Conservation (phyloP, 2,888 invertebrate species). For the Acanthosepion esculentum region DNA sequence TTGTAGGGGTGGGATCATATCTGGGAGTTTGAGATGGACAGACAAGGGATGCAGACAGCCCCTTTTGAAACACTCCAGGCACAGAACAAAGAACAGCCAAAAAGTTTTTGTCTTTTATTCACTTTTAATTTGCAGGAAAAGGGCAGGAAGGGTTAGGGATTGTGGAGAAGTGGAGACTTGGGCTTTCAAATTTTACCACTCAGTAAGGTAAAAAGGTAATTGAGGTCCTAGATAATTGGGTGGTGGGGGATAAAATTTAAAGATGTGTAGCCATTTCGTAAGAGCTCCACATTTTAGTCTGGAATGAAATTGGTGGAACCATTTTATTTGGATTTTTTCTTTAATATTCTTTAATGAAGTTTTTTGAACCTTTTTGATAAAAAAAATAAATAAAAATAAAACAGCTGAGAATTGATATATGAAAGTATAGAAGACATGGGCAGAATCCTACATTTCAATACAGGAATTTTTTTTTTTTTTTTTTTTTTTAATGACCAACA, state of each 20-base stretch:
- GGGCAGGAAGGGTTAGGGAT: not conserved
- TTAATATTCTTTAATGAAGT: slow-evolving; percentile 10
- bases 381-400: slow-evolving; percentile 14
- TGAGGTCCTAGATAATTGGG: not conserved
- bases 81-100: slow-evolving; percentile 25
- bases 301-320: slow-evolving; percentile 10
- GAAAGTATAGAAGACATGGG: slow-evolving; percentile 33
- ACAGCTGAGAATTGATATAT: slow-evolving; percentile 33
- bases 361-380: slow-evolving; percentile 33
- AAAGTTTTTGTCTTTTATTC: not conserved
- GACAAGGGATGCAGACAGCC: slow-evolving; percentile 33
- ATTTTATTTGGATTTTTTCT: not conserved
- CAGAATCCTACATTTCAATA: slow-evolving; percentile 33
- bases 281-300: slow-evolving; percentile 33
- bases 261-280: not conserved
- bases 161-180: not conserved
- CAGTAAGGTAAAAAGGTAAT: not conserved
- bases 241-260: not conserved
- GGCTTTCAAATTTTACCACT: not conserved
- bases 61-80: slow-evolving; percentile 2
- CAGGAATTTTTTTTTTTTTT: not conserved
- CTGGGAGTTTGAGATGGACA: slow-evolving; percentile 33
- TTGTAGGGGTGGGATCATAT: slow-evolving; percentile 10
- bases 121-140: slow-evolving; percentile 23
- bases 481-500: slow-evolving; percentile 4